A percentile compares a stretch with the other conserved stretches of the same genome.
Conservation (phyloP, 2,797 vertebrate genomes). For the Darevskia nairensis region DNA sequence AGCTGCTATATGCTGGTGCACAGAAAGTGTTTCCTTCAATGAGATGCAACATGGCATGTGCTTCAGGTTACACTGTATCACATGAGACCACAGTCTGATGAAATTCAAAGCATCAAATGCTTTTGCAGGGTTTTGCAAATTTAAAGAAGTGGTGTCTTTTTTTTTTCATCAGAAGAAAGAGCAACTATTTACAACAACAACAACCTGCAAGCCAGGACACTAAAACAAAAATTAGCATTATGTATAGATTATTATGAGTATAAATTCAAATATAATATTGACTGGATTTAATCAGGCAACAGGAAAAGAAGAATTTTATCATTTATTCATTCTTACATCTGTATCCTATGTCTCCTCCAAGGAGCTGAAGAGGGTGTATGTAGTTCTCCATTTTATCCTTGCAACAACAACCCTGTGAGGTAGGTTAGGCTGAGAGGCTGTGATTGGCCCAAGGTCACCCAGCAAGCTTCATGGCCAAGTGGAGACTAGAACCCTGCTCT, state of each 20-base stretch:
- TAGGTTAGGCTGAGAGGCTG: too few relatives aligned
- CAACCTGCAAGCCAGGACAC: not conserved
- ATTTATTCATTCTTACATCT: not conserved
- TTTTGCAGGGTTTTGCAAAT: not conserved
- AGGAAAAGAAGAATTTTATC: not conserved
- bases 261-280: slow-evolving; percentile 25
- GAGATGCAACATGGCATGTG: not conserved
- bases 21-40: not conserved
- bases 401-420: too few relatives aligned
- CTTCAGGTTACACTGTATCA: slow-evolving; percentile 2
- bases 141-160: not conserved
- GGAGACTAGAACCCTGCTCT: too few relatives aligned
- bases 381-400: too few relatives aligned
- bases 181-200: not conserved
- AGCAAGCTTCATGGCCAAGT: too few relatives aligned
- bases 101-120: not conserved
- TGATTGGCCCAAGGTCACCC: too few relatives aligned
- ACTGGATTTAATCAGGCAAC: not conserved
- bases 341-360: too few relatives aligned
- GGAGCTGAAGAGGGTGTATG: too few relatives aligned
- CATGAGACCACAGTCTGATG: slow-evolving; percentile 11
- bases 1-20: slow-evolving; percentile 3
- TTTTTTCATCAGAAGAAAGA: not conserved
- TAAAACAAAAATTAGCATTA: not conserved
- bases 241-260: not conserved